Percentiles rank a stretch among this genome's conserved stretches.
These are phyloP conservation scores for Orthonychiurus folsomi DNA, from an alignment of 2,888 invertebrate species.

Conservation along the genomic window DNA sequence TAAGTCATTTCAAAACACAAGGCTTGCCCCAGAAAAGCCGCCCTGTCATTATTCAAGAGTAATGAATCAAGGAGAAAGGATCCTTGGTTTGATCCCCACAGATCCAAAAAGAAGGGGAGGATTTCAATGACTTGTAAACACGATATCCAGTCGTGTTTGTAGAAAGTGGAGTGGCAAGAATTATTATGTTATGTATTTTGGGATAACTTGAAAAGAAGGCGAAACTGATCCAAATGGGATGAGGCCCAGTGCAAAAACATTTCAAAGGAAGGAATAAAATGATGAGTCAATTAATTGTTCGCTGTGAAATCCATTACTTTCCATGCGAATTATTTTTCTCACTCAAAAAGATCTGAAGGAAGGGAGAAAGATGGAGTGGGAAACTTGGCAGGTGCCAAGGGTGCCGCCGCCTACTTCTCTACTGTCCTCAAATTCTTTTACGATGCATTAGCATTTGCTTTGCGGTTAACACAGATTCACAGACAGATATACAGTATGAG, in stretches of 20 bases:
- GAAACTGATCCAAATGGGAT: too few species aligned
- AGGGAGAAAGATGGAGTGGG: background rate
- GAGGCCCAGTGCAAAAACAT: too few species aligned
- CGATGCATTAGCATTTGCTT: too few species aligned
- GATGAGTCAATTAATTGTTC: constrained; percentile 8
- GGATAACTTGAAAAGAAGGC: too few species aligned
- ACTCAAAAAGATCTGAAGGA: background rate
- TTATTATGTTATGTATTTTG: too few species aligned
- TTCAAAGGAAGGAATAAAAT: constrained; percentile 9
- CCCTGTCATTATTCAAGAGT: background rate
- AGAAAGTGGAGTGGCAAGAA: too few species aligned
- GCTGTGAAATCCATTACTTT: background rate
- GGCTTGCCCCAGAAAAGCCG: background rate
- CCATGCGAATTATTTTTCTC: background rate
- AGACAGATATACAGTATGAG: too few species aligned
- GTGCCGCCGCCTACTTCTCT: too few species aligned
- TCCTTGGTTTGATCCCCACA: background rate
- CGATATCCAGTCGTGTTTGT: too few species aligned
- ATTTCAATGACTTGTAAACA: background rate
- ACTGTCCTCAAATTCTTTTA: too few species aligned
- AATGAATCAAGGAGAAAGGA: background rate
- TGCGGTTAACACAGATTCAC: too few species aligned
- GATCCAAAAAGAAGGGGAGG: too few species aligned
- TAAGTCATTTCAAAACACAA: background rate
- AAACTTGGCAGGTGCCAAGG: constrained; percentile 1